Conservation (phyloP, 2,888 invertebrate species). For the Xanthorhoe designata region DNA sequence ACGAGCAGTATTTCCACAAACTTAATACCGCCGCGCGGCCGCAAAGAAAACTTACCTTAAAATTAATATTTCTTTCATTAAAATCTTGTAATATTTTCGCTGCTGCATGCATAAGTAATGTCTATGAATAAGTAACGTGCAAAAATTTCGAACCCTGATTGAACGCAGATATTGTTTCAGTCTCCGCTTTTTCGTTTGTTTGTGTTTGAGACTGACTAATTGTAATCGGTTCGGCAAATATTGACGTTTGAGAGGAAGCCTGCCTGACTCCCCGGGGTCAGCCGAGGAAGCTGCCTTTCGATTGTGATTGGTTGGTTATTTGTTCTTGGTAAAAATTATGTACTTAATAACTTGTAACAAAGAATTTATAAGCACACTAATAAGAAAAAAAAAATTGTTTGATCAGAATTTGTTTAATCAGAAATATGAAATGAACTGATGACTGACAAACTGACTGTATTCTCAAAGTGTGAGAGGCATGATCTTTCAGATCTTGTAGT, state of each 20-base stretch:
- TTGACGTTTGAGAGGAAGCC: slow-evolving; percentile 32
- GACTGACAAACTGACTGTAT: too few relatives aligned
- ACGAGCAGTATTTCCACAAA: slow-evolving; percentile 52
- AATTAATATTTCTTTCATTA: slow-evolving; percentile 87
- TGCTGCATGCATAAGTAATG: slow-evolving; percentile 87
- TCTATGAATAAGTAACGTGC: slow-evolving; percentile 81
- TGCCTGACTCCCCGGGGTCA: slow-evolving; percentile 34
- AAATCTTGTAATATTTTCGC: slow-evolving; percentile 86
- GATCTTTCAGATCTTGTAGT: too few relatives aligned
- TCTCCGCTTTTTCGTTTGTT: slow-evolving; percentile 38
- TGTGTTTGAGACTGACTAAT: slow-evolving; percentile 45
- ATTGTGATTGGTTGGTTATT: slow-evolving; percentile 27
- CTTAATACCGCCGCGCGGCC: slow-evolving; percentile 75
- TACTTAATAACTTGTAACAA: not conserved
- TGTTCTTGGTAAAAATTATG: slow-evolving; percentile 11
- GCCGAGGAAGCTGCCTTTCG: slow-evolving; percentile 32
- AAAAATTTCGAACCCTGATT: slow-evolving; percentile 72
- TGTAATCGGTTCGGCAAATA: slow-evolving; percentile 45
- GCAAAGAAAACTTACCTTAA: slow-evolving; percentile 83
- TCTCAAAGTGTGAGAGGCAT: too few relatives aligned
- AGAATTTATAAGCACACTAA: not conserved
- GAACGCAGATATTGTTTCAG: slow-evolving; percentile 50
- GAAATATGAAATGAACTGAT: too few relatives aligned
- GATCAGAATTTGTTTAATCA: too few relatives aligned
- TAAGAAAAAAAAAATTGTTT: too few relatives aligned